A percentile compares a stretch with the other conserved stretches of the same genome.
These are phyloP conservation scores for Pseudomyrmex cubaensis DNA, from an alignment of 1,140 invertebrate genomes.

Conservation along the genomic window DNA sequence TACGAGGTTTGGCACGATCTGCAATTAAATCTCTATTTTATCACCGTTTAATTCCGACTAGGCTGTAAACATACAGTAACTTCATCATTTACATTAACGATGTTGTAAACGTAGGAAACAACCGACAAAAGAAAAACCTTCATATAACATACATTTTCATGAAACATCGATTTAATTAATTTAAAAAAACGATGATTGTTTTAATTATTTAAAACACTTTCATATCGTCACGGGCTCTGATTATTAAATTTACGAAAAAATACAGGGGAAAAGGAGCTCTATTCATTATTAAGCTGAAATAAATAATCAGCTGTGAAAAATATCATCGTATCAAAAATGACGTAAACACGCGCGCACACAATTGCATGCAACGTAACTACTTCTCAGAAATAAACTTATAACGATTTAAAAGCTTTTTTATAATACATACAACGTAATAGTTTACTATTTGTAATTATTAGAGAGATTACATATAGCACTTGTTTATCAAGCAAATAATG, in stretches of 20 bases:
- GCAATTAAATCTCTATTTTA: constrained; percentile 72
- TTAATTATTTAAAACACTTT: neutral
- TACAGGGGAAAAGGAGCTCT: neutral
- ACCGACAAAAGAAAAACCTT: constrained; percentile 15
- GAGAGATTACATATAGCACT: neutral
- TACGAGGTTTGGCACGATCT: constrained; percentile 99
- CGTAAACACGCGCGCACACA: too few species aligned
- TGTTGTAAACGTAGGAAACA: neutral
- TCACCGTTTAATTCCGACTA: neutral
- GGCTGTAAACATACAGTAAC: neutral
- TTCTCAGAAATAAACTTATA: neutral
- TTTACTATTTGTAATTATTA: neutral
- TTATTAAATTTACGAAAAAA: neutral
- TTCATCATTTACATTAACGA: neutral
- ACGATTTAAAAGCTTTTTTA: constrained; percentile 11
- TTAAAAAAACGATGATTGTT: neutral
- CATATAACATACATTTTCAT: neutral
- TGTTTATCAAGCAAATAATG: neutral
- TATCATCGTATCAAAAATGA: constrained; percentile 1
- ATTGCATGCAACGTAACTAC: too few species aligned
- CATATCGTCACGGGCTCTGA: neutral
- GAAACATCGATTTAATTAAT: constrained; percentile 3
- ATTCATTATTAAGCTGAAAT: constrained; percentile 1
- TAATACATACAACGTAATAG: neutral
- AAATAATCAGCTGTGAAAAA: constrained; percentile 29